Conservation (phyloP, 2,797 vertebrate species). For the Echiichthys vipera region DNA sequence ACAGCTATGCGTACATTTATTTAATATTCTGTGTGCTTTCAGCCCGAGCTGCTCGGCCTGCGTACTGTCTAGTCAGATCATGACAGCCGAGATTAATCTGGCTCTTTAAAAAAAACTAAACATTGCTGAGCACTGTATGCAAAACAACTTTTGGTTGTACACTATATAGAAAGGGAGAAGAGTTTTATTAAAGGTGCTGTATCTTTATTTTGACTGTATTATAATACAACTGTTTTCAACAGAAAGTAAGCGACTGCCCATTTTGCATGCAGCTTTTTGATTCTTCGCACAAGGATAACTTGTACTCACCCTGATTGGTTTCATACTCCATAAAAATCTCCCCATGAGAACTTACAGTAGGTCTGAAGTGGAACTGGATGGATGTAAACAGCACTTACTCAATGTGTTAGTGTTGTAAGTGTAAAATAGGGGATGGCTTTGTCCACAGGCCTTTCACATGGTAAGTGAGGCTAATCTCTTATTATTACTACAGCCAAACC, state of each 20-base stretch:
- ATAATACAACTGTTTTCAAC: neutral
- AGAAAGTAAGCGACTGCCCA: neutral
- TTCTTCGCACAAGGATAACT: constrained; percentile 11
- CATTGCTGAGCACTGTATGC: constrained; percentile 52
- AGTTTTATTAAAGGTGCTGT: constrained; percentile 24
- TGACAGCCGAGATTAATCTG: constrained; percentile 73
- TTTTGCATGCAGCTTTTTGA: constrained; percentile 6
- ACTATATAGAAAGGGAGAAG: constrained; percentile 9
- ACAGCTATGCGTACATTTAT: constrained; percentile 58
- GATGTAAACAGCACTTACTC: constrained; percentile 29
- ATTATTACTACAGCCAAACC: constrained; percentile 58
- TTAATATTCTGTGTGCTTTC: constrained; percentile 76
- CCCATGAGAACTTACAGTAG: constrained; percentile 45
- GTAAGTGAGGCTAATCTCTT: constrained; percentile 67
- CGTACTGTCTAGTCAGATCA: constrained; percentile 61
- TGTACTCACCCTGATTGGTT: constrained; percentile 18
- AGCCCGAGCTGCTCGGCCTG: constrained; percentile 57
- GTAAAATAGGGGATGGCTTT: constrained; percentile 59
- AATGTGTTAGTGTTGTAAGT: constrained; percentile 61
- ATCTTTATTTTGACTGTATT: constrained; percentile 34
- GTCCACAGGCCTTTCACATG: constrained; percentile 67
- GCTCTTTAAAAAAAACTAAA: constrained; percentile 59
- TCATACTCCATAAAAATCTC: constrained; percentile 32
- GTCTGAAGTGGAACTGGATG: constrained; percentile 32
- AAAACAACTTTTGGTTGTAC: constrained; percentile 46